Conservation (phyloP, 2,797 vertebrate species). For the Eupleurogrammus muticus region DNA sequence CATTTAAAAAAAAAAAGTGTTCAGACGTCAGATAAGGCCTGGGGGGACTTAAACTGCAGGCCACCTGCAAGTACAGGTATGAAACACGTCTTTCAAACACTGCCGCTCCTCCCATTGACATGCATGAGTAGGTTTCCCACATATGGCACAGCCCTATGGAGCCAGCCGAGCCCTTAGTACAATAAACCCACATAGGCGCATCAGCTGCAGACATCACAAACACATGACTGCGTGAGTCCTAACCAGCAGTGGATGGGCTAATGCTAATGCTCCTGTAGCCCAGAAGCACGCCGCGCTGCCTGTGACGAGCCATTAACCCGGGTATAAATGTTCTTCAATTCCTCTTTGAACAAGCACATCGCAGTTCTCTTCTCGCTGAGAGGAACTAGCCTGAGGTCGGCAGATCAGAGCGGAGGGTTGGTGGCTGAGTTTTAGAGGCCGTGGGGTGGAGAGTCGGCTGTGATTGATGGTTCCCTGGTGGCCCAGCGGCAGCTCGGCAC, state of each 20-base stretch:
- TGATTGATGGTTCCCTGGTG: conserved; percentile 55
- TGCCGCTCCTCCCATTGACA: conserved; percentile 35
- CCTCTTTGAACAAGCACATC: not conserved
- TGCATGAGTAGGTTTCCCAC: conserved; percentile 38
- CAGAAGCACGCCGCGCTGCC: not conserved
- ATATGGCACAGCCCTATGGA: conserved; percentile 43
- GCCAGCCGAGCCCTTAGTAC: conserved; percentile 39
- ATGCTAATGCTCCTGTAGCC: not conserved
- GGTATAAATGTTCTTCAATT: not conserved
- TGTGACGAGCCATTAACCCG: conserved; percentile 1
- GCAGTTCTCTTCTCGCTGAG: conserved; percentile 35
- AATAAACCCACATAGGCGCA: conserved; percentile 50
- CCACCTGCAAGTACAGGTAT: conserved; percentile 24
- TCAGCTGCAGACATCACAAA: conserved; percentile 46
- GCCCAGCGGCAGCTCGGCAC: conserved; percentile 17
- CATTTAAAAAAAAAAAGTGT: conserved; percentile 18
- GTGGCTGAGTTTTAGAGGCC: conserved; percentile 32
- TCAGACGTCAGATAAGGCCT: conserved; percentile 3
- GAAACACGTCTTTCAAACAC: not conserved
- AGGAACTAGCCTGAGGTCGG: conserved; percentile 36
- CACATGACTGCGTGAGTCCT: conserved; percentile 16
- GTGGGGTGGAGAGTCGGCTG: conserved; percentile 33
- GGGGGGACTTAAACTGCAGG: conserved; percentile 10
- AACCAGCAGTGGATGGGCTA: conserved; percentile 1
- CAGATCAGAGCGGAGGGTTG: conserved; percentile 39